These are phyloP conservation scores for Triplophysa bombifrons DNA, from an alignment of 2,797 vertebrate species.

Conservation along the genomic window DNA sequence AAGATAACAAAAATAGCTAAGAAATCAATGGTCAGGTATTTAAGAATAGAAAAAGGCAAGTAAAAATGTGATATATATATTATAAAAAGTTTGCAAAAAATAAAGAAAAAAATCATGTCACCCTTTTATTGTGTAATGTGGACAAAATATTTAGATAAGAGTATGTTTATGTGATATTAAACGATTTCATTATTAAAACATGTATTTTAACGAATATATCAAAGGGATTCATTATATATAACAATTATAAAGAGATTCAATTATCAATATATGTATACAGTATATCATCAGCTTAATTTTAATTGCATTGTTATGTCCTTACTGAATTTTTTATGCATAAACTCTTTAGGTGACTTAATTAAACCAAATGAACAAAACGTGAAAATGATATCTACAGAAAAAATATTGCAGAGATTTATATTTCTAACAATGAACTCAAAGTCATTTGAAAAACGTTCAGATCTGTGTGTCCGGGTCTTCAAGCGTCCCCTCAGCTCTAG, in stretches of 20 bases:
- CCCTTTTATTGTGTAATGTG: background rate
- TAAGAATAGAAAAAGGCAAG: background rate
- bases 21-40: background rate
- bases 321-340: too few species aligned
- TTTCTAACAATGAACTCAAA: conserved; percentile 4
- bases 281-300: background rate
- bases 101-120: background rate
- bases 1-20: background rate
- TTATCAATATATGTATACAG: background rate
- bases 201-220: background rate
- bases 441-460: conserved; percentile 10
- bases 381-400: background rate
- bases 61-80: background rate
- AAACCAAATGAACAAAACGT: background rate
- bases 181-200: background rate
- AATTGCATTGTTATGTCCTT: background rate
- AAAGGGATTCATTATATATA: background rate
- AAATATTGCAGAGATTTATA: background rate
- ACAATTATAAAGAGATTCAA: background rate
- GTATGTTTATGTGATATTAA: background rate
- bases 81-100: background rate
- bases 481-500: conserved; percentile 2
- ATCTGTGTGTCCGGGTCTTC: background rate
- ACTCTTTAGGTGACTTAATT: background rate
- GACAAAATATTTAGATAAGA: too few species aligned